These are phyloP conservation scores for Dufourea novaeangliae DNA, from an alignment of 1,140 invertebrate genomes.

Conservation along the genomic window DNA sequence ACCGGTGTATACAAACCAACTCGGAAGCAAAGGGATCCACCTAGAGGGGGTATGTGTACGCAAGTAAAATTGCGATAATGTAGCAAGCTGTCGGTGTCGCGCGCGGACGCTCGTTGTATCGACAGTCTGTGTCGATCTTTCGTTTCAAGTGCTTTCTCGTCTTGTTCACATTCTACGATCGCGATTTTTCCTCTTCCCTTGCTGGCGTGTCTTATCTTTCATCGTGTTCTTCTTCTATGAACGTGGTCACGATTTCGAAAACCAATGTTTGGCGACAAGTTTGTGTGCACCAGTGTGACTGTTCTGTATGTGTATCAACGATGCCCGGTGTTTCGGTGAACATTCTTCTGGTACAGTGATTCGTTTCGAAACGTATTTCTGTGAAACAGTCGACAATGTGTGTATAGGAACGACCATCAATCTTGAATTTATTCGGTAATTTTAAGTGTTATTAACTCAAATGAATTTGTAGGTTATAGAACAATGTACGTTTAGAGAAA, in stretches of 20 bases:
- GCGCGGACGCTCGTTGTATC: not conserved
- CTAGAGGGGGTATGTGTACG: not conserved
- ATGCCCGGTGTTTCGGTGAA: not conserved
- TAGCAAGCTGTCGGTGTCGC: not conserved
- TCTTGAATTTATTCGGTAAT: too few relatives aligned
- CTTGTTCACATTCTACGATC: too few relatives aligned
- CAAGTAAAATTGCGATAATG: not conserved
- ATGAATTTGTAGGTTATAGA: too few relatives aligned
- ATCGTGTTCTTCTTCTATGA: not conserved
- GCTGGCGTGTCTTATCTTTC: slow-evolving; percentile 3
- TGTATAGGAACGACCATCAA: too few relatives aligned
- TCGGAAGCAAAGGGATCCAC: not conserved
- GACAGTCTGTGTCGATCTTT: not conserved
- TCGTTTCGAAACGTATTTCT: too few relatives aligned
- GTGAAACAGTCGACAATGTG: too few relatives aligned
- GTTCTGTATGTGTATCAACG: too few relatives aligned
- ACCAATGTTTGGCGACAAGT: not conserved
- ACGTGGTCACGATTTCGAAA: not conserved
- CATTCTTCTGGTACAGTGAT: not conserved
- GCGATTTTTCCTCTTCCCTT: slow-evolving; percentile 5
- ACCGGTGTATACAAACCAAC: not conserved
- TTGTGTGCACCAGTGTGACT: not conserved
- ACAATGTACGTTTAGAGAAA: too few relatives aligned
- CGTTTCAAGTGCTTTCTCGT: too few relatives aligned
- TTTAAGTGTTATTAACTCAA: too few relatives aligned